Percentiles rank a stretch among this genome's conserved stretches.
phyloP scores from a whole-genome alignment of 2,888 invertebrate genomes.

The Anaspis maculata region DNA sequence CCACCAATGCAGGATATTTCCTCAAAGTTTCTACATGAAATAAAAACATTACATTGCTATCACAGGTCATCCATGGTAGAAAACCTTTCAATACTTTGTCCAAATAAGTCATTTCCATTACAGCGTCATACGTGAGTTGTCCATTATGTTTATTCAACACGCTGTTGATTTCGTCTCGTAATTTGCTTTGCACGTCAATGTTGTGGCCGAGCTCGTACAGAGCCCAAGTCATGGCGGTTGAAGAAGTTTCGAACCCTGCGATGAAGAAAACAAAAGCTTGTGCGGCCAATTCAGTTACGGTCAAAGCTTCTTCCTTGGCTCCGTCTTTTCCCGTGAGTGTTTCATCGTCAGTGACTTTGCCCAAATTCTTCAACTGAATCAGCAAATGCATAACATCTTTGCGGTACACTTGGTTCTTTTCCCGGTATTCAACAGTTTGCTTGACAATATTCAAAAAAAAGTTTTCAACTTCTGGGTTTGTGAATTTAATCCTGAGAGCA shows the following conservation, averaged over 20 bases:
- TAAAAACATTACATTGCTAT: not conserved
- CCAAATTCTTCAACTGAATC: constrained; percentile 37
- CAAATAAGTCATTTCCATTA: constrained; percentile 25
- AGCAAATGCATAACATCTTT: constrained; percentile 50
- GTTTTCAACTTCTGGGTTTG: constrained; percentile 23
- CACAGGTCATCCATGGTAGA: too few relatives aligned
- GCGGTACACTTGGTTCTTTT: constrained; percentile 39
- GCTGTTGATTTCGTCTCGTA: constrained; percentile 9
- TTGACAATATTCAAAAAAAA: constrained; percentile 43
- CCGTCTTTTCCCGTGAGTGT: constrained; percentile 20
- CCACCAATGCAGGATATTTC: not conserved
- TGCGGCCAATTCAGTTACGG: constrained; percentile 35
- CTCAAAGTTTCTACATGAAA: not conserved
- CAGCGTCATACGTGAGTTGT: constrained; percentile 11
- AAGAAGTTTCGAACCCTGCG: constrained; percentile 31
- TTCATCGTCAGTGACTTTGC: not conserved
- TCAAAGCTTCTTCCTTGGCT: constrained; percentile 34
- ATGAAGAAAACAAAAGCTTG: constrained; percentile 52
- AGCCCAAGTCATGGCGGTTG: constrained; percentile 12
- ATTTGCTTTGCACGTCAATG: constrained; percentile 8
- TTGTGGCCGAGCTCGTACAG: constrained; percentile 11
- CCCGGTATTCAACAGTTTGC: constrained; percentile 41
- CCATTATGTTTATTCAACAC: constrained; percentile 6
- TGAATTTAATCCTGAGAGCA: too few relatives aligned
- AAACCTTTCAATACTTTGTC: constrained; percentile 31